A percentile compares a stretch with the other conserved stretches of the same genome.
Evolutionary conservation across 2,113 vertebrate genomes (phyloP).

Genomic region (Rallus limicola): DNA sequence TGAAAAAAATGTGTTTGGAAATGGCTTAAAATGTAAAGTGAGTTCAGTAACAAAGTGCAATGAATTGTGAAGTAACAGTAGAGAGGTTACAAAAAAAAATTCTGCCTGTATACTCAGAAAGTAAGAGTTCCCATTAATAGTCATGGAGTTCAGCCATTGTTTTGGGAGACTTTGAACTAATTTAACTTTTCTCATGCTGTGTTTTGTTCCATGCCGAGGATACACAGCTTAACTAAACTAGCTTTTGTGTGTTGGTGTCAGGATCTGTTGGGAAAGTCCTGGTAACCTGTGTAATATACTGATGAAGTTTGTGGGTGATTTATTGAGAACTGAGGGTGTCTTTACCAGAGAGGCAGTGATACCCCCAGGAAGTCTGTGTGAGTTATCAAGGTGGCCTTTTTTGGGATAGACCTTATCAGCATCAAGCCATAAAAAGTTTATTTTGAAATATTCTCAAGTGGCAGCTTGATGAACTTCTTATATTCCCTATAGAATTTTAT

Average conservation of each 20-base stretch:
- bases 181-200: background rate
- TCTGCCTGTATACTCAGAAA: background rate
- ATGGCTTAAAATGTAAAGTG: background rate
- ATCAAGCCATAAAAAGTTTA: background rate
- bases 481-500: background rate
- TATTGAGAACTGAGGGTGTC: background rate
- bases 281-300: background rate
- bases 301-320: background rate
- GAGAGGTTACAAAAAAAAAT: background rate
- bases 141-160: background rate
- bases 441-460: background rate
- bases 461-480: background rate
- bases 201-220: background rate
- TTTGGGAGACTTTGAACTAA: background rate
- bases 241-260: background rate
- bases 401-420: background rate
- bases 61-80: background rate
- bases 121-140: background rate
- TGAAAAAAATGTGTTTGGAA: background rate
- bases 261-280: background rate
- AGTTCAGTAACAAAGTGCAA: background rate
- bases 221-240: no score
- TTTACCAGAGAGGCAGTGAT: background rate
- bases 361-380: background rate
- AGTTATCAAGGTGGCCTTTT: background rate